These are phyloP conservation scores for Brachyrhaphis roseni DNA, from an alignment of 2,797 vertebrate genomes.

Conservation along the genomic window DNA sequence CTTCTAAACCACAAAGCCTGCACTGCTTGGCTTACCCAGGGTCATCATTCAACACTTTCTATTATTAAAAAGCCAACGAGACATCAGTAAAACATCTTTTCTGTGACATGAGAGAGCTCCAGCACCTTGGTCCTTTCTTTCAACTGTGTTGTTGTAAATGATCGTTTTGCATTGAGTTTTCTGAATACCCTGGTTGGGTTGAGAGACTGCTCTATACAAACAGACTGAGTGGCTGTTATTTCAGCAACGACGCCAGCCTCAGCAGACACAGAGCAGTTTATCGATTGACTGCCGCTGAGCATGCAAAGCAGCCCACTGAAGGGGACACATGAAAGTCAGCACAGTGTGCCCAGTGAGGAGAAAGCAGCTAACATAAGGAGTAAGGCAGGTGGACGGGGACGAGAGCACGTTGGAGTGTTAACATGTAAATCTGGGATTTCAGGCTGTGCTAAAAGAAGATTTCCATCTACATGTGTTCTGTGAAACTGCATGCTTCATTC, in stretches of 20 bases:
- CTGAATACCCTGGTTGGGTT: slow-evolving; percentile 47
- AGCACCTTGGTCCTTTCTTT: slow-evolving; percentile 19
- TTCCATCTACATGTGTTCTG: neutral
- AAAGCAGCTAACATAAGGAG: slow-evolving; percentile 37
- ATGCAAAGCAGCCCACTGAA: slow-evolving; percentile 76
- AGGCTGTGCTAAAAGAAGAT: neutral
- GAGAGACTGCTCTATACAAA: slow-evolving; percentile 73
- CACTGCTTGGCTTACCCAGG: slow-evolving; percentile 22
- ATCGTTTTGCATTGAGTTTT: slow-evolving; percentile 72
- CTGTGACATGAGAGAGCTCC: slow-evolving; percentile 23
- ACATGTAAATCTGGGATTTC: slow-evolving; percentile 30
- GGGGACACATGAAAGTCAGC: slow-evolving; percentile 64
- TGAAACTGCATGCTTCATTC: neutral
- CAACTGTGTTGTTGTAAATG: slow-evolving; percentile 63
- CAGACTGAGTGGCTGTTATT: slow-evolving; percentile 72
- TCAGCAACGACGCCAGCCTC: slow-evolving; percentile 54
- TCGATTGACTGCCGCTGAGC: slow-evolving; percentile 69
- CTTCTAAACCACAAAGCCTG: slow-evolving; percentile 14
- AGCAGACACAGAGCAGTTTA: slow-evolving; percentile 58
- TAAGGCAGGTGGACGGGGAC: slow-evolving; percentile 15
- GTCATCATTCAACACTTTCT: slow-evolving; percentile 24
- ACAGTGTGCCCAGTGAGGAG: slow-evolving; percentile 15
- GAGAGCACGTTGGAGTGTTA: slow-evolving; percentile 41
- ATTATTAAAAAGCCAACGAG: slow-evolving; percentile 27
- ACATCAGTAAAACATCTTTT: slow-evolving; percentile 15